phyloP scores from a whole-genome alignment of 2,797 vertebrate species.

The Acomys russatus region DNA sequence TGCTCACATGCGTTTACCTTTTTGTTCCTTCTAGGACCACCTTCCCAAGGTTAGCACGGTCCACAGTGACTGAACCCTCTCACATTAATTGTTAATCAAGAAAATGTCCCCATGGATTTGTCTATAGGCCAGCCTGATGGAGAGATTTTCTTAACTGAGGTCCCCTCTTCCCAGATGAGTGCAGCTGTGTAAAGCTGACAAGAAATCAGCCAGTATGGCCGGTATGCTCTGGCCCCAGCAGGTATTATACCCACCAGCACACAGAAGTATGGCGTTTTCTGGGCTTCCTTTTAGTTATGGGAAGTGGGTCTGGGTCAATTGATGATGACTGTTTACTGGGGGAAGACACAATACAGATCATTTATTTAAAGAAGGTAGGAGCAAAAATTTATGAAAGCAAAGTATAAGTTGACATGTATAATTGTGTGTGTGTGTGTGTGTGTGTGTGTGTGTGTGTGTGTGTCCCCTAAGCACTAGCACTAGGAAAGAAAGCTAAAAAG shows the following conservation, averaged over 20 bases:
- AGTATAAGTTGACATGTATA: background rate
- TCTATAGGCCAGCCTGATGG: background rate
- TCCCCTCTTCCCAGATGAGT: background rate
- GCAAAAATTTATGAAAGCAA: background rate
- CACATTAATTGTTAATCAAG: background rate
- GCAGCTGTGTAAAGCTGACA: background rate
- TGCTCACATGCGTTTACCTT: background rate
- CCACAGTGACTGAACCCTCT: background rate
- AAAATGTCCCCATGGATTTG: background rate
- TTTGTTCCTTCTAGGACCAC: background rate
- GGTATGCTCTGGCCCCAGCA: background rate
- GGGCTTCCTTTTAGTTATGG: background rate
- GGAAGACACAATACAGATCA: background rate
- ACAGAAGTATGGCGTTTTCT: background rate
- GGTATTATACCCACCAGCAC: background rate
- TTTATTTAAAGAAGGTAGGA: background rate
- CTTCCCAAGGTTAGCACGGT: background rate
- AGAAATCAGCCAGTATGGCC: background rate
- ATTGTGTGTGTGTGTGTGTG: background rate
- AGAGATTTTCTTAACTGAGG: background rate
- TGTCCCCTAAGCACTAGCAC: background rate
- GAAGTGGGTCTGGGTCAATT: background rate
- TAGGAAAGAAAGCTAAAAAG: conserved; percentile 32
- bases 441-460: background rate
- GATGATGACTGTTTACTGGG: background rate